Evolutionary conservation across 2,888 invertebrate species (phyloP).

Genomic region (Leucophora obtusa): DNA sequence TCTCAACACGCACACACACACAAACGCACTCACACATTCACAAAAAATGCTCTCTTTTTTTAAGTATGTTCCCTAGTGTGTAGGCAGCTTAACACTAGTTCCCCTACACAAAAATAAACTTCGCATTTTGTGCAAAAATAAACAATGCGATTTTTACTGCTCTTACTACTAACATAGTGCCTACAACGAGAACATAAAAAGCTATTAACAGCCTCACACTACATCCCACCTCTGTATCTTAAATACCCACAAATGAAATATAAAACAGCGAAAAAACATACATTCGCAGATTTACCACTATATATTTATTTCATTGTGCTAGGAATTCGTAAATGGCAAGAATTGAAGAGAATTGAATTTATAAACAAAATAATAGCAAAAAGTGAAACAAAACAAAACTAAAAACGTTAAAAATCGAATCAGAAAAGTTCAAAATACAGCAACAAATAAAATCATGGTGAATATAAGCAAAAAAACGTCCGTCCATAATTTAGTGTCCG

Average conservation of each 20-base stretch:
- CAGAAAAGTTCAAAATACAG: background rate
- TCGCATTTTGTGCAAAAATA: slow-evolving; percentile 9
- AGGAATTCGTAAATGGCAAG: slow-evolving; percentile 42
- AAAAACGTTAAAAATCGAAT: background rate
- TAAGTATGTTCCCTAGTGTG: no score
- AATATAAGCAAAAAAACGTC: background rate
- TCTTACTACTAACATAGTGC: slow-evolving; percentile 1
- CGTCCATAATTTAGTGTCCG: background rate
- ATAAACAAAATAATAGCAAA: slow-evolving; percentile 23
- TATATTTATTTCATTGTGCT: slow-evolving; percentile 29
- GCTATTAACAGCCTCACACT: background rate
- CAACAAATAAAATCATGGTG: background rate
- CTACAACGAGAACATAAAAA: slow-evolving; percentile 20
- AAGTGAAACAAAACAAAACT: slow-evolving; percentile 15
- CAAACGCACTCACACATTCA: no score
- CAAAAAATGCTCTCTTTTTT: no score
- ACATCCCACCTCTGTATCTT: slow-evolving; percentile 23
- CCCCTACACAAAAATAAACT: slow-evolving; percentile 20
- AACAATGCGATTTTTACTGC: background rate
- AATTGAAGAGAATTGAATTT: background rate
- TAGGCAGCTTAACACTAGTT: slow-evolving; percentile 21
- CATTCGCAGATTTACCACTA: background rate
- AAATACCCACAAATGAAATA: slow-evolving; percentile 15
- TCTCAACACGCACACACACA: no score
- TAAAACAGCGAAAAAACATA: no score